Conservation (phyloP, 2,797 vertebrate species). For the Diglossa cyanea region DNA sequence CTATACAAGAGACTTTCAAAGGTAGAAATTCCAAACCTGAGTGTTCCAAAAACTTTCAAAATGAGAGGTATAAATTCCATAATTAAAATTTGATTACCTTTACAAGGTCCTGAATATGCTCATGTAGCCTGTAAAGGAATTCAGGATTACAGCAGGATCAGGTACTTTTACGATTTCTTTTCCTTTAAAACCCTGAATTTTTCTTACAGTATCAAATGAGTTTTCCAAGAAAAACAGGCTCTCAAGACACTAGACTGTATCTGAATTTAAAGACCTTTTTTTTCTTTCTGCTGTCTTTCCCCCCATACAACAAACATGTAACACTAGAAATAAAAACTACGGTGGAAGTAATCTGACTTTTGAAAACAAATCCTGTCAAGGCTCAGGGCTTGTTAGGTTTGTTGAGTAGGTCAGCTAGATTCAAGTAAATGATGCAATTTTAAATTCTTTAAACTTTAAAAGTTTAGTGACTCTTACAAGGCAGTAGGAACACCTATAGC, state of each 20-base stretch:
- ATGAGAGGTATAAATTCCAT: not conserved
- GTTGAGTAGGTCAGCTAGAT: slow-evolving; percentile 23
- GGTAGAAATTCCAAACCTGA: not conserved
- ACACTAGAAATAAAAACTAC: slow-evolving; percentile 46
- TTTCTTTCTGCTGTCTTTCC: not conserved
- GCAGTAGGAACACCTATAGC: slow-evolving; percentile 1
- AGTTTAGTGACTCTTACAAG: slow-evolving; percentile 15
- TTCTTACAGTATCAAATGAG: not conserved
- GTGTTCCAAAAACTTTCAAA: not conserved
- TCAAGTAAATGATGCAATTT: slow-evolving; percentile 58
- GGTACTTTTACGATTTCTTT: not conserved
- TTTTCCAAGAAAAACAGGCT: slow-evolving; percentile 45
- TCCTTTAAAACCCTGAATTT: not conserved
- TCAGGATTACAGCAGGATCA: not conserved
- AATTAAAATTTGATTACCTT: not conserved
- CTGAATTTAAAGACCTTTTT: not conserved
- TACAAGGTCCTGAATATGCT: not conserved
- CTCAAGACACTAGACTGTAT: slow-evolving; percentile 5
- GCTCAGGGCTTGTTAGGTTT: slow-evolving; percentile 6
- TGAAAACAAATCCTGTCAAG: slow-evolving; percentile 41
- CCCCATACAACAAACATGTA: not conserved
- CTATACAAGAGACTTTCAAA: not conserved
- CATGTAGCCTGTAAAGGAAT: not conserved
- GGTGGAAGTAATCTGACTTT: slow-evolving; percentile 34
- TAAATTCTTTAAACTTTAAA: slow-evolving; percentile 23